These are phyloP conservation scores for Lagodon rhomboides DNA, from an alignment of 2,797 vertebrate species.

Conservation along the genomic window DNA sequence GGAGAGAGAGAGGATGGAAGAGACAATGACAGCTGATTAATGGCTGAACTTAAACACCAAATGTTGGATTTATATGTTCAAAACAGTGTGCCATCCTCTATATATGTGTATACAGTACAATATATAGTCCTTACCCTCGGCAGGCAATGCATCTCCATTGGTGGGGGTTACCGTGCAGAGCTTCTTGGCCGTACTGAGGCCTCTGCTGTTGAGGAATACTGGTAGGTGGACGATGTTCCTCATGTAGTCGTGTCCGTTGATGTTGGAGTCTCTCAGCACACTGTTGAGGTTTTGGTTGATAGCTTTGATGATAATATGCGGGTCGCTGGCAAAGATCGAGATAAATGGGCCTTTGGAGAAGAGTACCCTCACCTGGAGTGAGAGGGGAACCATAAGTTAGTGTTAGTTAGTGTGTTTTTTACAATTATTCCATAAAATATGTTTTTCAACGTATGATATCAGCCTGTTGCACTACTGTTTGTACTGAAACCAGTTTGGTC, in stretches of 20 bases:
- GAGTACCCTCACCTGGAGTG: constrained; percentile 92
- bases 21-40: not conserved
- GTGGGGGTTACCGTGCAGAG: constrained; percentile 88
- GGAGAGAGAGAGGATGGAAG: constrained; percentile 14
- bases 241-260: constrained; percentile 99
- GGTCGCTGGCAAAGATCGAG: constrained; percentile 98
- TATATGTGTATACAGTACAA: not conserved
- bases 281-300: constrained; percentile 99
- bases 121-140: constrained; percentile 86
- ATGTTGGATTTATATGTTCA: not conserved
- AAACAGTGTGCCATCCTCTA: not conserved
- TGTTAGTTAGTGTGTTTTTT: too few relatives aligned
- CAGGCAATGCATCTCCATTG: constrained; percentile 89
- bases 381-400: constrained; percentile 18
- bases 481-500: not conserved
- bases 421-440: not conserved
- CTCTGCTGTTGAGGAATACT: constrained; percentile 95
- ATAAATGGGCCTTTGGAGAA: constrained; percentile 99
- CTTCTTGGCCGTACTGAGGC: constrained; percentile 91
- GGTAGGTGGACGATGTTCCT: constrained; percentile 98
- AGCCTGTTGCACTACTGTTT: not conserved
- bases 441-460: not conserved
- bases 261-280: constrained; percentile 97
- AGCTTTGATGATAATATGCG: constrained; percentile 99
- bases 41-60: not conserved